These are phyloP conservation scores for Thalpophila matura DNA, from an alignment of 2,888 invertebrate species.

Conservation along the genomic window DNA sequence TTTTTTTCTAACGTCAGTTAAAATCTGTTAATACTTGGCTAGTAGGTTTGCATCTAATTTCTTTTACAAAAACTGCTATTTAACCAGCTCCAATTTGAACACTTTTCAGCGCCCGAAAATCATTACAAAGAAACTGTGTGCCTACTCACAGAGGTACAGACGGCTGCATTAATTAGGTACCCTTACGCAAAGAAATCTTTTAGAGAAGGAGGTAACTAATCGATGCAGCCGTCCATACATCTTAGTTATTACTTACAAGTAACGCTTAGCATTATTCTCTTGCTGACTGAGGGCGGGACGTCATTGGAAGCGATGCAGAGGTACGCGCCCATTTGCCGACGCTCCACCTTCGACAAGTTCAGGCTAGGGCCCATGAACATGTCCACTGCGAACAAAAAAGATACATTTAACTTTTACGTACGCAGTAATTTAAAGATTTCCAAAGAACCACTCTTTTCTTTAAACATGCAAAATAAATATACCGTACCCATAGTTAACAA, in stretches of 20 bases:
- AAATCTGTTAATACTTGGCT: background rate
- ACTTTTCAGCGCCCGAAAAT: no score
- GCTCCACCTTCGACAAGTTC: constrained; percentile 92
- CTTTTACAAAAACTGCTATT: no score
- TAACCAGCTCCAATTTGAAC: no score
- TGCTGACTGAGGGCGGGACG: constrained; percentile 94
- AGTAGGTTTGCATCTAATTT: background rate
- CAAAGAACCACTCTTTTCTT: background rate
- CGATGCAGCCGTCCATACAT: no score
- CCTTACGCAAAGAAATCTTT: no score
- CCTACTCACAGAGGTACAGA: no score
- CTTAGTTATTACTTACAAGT: constrained; percentile 95
- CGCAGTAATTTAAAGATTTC: background rate
- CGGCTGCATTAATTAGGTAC: no score
- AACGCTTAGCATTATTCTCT: constrained; percentile 93
- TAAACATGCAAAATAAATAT: no score
- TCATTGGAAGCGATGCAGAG: constrained; percentile 94
- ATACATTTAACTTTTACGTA: constrained; percentile 6
- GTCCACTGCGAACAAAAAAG: constrained; percentile 85
- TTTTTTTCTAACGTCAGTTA: background rate
- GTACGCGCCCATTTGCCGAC: constrained; percentile 94
- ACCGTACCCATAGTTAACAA: no score
- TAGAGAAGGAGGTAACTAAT: no score
- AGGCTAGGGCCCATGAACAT: constrained; percentile 92
- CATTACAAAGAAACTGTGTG: no score